Evolutionary conservation across 2,797 vertebrate genomes (phyloP).

Genomic region (Uromys caudimaculatus): DNA sequence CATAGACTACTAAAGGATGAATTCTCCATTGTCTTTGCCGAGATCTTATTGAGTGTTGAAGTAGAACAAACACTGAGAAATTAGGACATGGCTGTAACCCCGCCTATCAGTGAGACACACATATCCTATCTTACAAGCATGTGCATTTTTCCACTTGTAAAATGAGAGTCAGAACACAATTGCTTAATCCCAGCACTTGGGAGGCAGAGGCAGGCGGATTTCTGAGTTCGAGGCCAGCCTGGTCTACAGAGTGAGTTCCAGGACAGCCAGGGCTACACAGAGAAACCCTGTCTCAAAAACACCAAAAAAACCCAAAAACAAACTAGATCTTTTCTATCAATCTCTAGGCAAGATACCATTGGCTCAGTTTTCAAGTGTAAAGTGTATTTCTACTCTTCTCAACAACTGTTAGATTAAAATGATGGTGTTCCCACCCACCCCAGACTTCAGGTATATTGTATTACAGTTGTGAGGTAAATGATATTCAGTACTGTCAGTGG

Average conservation of each 20-base stretch:
- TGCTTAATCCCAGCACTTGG: too few relatives aligned
- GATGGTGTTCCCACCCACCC: not conserved
- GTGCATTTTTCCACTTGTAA: not conserved
- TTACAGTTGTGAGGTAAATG: not conserved
- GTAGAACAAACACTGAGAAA: not conserved
- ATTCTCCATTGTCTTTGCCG: slow-evolving; percentile 5
- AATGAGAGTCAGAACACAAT: slow-evolving; percentile 48
- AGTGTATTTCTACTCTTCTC: slow-evolving; percentile 18
- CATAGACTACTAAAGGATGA: not conserved
- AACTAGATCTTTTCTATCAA: slow-evolving; percentile 48
- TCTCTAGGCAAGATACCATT: slow-evolving; percentile 11
- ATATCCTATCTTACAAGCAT: not conserved
- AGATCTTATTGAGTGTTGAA: not conserved
- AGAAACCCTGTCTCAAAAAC: too few relatives aligned
- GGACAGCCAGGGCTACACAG: too few relatives aligned
- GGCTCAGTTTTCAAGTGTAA: slow-evolving; percentile 53
- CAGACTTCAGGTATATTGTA: not conserved
- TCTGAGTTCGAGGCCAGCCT: too few relatives aligned
- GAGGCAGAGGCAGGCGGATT: too few relatives aligned
- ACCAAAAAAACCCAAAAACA: too few relatives aligned
- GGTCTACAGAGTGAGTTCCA: too few relatives aligned
- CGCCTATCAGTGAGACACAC: not conserved
- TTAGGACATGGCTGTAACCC: not conserved
- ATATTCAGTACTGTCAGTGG: not conserved
- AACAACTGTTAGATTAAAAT: slow-evolving; percentile 27